A percentile compares a stretch with the other conserved stretches of the same genome.
Conservation (phyloP, 2,113 vertebrate genomes). For the Myxocyprinus asiaticus region DNA sequence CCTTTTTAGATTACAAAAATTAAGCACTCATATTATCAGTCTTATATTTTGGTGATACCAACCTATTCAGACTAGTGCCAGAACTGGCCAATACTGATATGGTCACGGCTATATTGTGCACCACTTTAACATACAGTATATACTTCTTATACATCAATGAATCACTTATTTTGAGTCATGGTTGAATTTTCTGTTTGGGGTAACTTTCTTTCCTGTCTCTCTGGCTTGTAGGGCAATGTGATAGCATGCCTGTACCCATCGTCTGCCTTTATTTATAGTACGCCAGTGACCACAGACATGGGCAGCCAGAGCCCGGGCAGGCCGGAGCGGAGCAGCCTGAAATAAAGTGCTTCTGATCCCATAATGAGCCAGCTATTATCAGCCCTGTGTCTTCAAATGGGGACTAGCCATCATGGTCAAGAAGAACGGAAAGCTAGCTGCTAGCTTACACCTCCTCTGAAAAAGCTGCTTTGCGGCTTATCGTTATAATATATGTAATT, state of each 20-base stretch:
- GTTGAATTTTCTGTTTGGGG: conserved; percentile 43
- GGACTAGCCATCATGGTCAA: conserved; percentile 42
- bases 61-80: neutral
- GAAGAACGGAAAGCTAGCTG: conserved; percentile 39
- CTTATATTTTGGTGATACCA: too few species aligned
- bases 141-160: too few species aligned
- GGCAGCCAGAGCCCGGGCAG: conserved; percentile 49
- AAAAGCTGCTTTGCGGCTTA: conserved; percentile 71
- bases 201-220: conserved; percentile 37
- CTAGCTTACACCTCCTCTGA: conserved; percentile 54
- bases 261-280: conserved; percentile 69
- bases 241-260: conserved; percentile 58
- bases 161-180: neutral
- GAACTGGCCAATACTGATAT: neutral
- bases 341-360: conserved; percentile 70
- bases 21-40: too few species aligned
- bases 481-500: conserved; percentile 50
- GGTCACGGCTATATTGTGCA: too few species aligned
- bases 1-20: too few species aligned
- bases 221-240: conserved; percentile 56
- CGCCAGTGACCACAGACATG: conserved; percentile 61
- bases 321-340: conserved; percentile 51
- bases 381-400: conserved; percentile 65
- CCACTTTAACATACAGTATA: too few species aligned
- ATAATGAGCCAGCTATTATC: conserved; percentile 71